phyloP scores from a whole-genome alignment of 2,113 vertebrate species.

The Pogona vitticeps region DNA sequence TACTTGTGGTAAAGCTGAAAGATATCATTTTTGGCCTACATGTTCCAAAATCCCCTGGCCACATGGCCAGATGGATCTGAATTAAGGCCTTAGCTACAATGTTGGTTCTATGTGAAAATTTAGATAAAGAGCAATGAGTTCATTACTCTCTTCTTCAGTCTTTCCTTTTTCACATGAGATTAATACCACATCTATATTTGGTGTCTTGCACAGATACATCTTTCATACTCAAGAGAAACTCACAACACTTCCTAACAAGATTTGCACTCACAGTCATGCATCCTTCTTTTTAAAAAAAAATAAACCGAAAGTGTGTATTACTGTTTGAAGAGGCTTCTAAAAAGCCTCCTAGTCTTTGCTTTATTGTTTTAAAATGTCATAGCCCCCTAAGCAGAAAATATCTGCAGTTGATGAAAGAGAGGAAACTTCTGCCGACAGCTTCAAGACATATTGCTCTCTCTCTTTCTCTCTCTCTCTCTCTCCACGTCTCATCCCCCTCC shows the following conservation, averaged over 20 bases:
- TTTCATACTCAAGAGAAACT: neutral
- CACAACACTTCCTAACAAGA: neutral
- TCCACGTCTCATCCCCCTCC: too few species aligned
- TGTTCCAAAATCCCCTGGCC: neutral
- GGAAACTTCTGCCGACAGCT: neutral
- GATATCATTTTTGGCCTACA: neutral
- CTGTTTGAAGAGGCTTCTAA: neutral
- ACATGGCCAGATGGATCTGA: neutral
- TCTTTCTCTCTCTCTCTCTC: too few species aligned
- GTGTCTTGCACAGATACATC: neutral
- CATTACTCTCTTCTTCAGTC: neutral
- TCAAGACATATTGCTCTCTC: neutral
- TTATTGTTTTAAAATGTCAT: neutral
- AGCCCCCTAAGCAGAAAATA: too few species aligned
- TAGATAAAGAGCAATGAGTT: too few species aligned
- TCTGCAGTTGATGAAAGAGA: neutral
- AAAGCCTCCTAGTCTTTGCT: neutral
- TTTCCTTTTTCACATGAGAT: neutral
- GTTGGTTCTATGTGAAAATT: neutral
- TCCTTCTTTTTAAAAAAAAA: neutral
- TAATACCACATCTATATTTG: neutral
- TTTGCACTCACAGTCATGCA: neutral
- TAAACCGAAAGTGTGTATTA: neutral
- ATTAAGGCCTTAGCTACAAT: neutral
- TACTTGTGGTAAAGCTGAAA: neutral